Conservation (phyloP, 2,113 vertebrate genomes). For the Spea multiplicata region DNA sequence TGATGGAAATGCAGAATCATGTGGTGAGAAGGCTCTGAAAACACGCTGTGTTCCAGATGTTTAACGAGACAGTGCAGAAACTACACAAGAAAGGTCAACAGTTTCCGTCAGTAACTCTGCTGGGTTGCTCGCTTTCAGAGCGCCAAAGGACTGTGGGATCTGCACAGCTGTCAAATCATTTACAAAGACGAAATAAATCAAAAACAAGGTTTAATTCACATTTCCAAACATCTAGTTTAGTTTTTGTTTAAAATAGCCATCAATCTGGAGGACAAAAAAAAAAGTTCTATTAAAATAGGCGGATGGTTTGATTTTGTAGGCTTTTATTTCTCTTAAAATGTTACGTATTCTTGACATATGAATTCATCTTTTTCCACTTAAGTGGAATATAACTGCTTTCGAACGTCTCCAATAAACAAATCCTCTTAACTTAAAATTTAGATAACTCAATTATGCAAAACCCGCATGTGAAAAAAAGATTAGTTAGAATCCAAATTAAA, state of each 20-base stretch:
- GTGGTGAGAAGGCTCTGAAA: conserved; percentile 74
- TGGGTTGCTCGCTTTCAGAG: conserved; percentile 66
- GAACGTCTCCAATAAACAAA: too few relatives aligned
- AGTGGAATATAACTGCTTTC: too few relatives aligned
- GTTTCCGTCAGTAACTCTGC: conserved; percentile 74
- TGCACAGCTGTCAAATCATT: conserved; percentile 71
- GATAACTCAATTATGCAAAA: too few relatives aligned
- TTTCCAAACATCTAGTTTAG: conserved; percentile 31
- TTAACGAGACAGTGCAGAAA: conserved; percentile 72
- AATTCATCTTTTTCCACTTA: neutral
- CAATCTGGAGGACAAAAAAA: conserved; percentile 7
- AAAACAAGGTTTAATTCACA: conserved; percentile 36
- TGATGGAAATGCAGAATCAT: conserved; percentile 87
- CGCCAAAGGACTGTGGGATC: conserved; percentile 62
- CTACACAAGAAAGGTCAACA: conserved; percentile 67
- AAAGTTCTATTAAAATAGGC: neutral
- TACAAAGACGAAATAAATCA: conserved; percentile 51
- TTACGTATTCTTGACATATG: conserved; percentile 4
- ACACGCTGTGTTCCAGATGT: conserved; percentile 95
- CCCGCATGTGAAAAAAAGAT: too few relatives aligned
- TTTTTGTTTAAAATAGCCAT: conserved; percentile 17
- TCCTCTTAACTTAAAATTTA: too few relatives aligned
- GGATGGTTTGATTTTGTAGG: neutral
- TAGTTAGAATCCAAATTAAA: too few relatives aligned
- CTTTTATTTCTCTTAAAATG: conserved; percentile 5